Percentiles rank a stretch among this genome's conserved stretches.
Evolutionary conservation across 1,140 invertebrate genomes (phyloP).

Genomic region (Onthophagus taurus): DNA sequence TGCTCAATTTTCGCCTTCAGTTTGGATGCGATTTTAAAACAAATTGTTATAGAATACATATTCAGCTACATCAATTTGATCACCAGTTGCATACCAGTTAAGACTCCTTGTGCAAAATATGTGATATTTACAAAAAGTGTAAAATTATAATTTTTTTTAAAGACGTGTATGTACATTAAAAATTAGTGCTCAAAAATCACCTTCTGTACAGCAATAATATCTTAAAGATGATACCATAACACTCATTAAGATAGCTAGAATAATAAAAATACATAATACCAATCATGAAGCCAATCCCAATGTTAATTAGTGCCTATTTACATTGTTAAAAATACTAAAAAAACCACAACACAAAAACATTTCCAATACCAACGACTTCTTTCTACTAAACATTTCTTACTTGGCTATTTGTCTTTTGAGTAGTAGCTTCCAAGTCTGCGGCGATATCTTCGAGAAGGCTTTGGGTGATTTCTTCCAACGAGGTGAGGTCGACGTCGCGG

Average conservation of each 20-base stretch:
- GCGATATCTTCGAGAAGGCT: conserved; percentile 71
- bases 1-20: too few relatives aligned
- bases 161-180: not conserved
- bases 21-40: too few relatives aligned
- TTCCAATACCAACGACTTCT: too few relatives aligned
- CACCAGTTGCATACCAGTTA: too few relatives aligned
- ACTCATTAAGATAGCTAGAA: conserved; percentile 14
- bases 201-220: conserved; percentile 11
- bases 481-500: conserved; percentile 53
- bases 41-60: too few relatives aligned
- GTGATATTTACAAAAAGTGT: too few relatives aligned
- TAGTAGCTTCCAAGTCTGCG: conserved; percentile 56
- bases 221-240: conserved; percentile 9
- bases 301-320: not conserved
- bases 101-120: too few relatives aligned
- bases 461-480: conserved; percentile 68
- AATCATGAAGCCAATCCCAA: not conserved
- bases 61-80: too few relatives aligned
- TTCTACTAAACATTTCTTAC: too few relatives aligned
- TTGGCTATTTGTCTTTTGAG: conserved; percentile 43
- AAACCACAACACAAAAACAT: too few relatives aligned
- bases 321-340: too few relatives aligned
- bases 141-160: not conserved
- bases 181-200: conserved; percentile 10
- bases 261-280: conserved; percentile 6